A percentile compares a stretch with the other conserved stretches of the same genome.
These are phyloP conservation scores for Drosophila suzukii DNA, from an alignment of 1,140 invertebrate genomes.

Conservation along the genomic window DNA sequence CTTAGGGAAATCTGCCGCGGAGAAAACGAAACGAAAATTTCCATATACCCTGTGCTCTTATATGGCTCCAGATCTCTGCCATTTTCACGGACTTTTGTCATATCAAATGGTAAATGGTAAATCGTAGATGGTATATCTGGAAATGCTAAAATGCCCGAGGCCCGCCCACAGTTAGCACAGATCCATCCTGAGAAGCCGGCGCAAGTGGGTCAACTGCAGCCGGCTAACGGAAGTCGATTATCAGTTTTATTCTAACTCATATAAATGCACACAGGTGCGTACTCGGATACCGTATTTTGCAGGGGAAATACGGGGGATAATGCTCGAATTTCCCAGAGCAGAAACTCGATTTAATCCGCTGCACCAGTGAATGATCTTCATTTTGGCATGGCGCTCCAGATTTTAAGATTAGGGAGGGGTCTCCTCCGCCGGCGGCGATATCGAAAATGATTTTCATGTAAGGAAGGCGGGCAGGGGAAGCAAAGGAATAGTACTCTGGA, in stretches of 20 bases:
- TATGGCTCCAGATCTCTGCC: conserved; percentile 54
- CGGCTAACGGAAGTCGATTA: conserved; percentile 59
- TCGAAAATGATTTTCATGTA: conserved; percentile 71
- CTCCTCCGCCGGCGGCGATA: conserved; percentile 45
- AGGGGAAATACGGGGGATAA: conserved; percentile 20
- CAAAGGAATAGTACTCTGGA: conserved; percentile 2
- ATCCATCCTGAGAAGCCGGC: conserved; percentile 18
- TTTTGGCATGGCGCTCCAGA: conserved; percentile 50
- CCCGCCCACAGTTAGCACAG: conserved; percentile 57
- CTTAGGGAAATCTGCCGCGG: conserved; percentile 45
- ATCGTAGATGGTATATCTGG: conserved; percentile 9
- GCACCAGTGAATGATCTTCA: conserved; percentile 53
- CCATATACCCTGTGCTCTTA: conserved; percentile 56
- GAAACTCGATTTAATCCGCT: conserved; percentile 38
- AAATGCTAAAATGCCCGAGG: conserved; percentile 11
- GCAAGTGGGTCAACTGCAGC: conserved; percentile 46
- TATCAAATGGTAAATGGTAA: conserved; percentile 45
- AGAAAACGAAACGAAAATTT: conserved; percentile 56
- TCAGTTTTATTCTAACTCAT: conserved; percentile 47
- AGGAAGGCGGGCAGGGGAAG: conserved; percentile 6
- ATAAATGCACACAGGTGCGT: conserved; percentile 54
- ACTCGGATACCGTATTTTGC: conserved; percentile 30
- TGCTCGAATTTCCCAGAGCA: conserved; percentile 27
- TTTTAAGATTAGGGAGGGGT: conserved; percentile 25
- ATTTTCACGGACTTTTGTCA: conserved; percentile 69